Evolutionary conservation across 2,113 vertebrate species (phyloP), one percentile per base, ranked within the genome.

Genomic region (Dasyornis broadbenti): DNA sequence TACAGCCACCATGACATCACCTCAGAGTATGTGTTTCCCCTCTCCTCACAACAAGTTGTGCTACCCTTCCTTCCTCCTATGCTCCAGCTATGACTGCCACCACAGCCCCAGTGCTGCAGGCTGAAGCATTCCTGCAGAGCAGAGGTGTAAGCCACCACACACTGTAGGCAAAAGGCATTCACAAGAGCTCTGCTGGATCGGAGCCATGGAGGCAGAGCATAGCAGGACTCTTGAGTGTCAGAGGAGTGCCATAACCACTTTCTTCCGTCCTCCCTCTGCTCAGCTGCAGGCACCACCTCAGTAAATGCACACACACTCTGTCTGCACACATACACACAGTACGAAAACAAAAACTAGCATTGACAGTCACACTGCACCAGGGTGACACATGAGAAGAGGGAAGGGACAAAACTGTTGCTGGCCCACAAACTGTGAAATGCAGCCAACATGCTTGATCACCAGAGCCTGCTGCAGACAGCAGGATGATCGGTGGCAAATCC

Each of bases 261-360:
- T 22, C 33, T 8, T 68, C 23, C 1, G 0, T 35, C 23, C 49
- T 86, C 39, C 44, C 39, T 50, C 70, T 13, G 24, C 39, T 73
- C 59, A 17, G 12, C 10, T 30, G 27, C 40, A 45, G 50, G n/a
- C 64, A 70, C 15, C 39, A 16, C 22, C 20, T 72, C 50, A 3
- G 37, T 33, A 22, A 22, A 33, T 3, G 16, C 10, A 2, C 10
- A 10, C 6, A 22, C 3, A 0, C 19, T 16, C n/a, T 61, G 35
- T 30, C 33, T 64, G 22, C 81, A 8, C 17, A n/a, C 33, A 9
- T 22, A 10, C 15, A 10, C 59, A 27, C 8, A 11, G 6, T 2
- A 24, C 20, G 6, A 45, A 24, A 10, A 60, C 31, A 61, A 86
- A 88, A 76, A 10, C 9, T 6, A 31, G 16, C 28, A 15, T 8